Conservation (phyloP, 2,113 vertebrate species). For the Microtus ochrogaster region DNA sequence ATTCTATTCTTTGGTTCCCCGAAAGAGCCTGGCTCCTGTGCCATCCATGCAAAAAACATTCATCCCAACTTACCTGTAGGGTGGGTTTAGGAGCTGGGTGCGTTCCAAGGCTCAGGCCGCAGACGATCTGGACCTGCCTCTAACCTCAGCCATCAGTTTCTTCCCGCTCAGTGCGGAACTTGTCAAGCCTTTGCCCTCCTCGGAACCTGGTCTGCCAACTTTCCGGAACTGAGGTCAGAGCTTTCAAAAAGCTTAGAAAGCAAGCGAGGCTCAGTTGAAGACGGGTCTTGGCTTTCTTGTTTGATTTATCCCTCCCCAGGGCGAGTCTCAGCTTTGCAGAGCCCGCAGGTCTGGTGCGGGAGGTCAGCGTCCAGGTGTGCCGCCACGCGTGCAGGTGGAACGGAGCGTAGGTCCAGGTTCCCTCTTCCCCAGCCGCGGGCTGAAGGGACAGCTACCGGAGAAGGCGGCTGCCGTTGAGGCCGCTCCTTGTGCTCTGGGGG, state of each 20-base stretch:
- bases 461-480: slow-evolving; percentile 10
- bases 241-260: slow-evolving; percentile 24
- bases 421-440: neutral
- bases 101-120: neutral
- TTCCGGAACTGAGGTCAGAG: slow-evolving; percentile 32
- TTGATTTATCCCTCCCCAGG: neutral
- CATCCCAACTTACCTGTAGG: slow-evolving; percentile 64
- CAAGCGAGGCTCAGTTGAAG: neutral
- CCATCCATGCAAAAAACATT: neutral
- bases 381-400: slow-evolving; percentile 58
- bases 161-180: neutral
- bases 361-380: slow-evolving; percentile 31
- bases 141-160: neutral
- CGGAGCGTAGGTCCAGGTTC: neutral
- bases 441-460: slow-evolving; percentile 60
- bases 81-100: neutral
- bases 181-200: neutral
- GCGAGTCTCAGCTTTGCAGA: neutral
- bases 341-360: neutral
- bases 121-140: neutral
- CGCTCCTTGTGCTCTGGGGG: slow-evolving; percentile 31
- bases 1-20: neutral
- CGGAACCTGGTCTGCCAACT: neutral
- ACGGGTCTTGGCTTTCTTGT: neutral
- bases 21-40: neutral